A percentile compares a stretch with the other conserved stretches of the same genome.
Evolutionary conservation across 1,140 invertebrate species (phyloP).

Genomic region (Hormaphis cornu): DNA sequence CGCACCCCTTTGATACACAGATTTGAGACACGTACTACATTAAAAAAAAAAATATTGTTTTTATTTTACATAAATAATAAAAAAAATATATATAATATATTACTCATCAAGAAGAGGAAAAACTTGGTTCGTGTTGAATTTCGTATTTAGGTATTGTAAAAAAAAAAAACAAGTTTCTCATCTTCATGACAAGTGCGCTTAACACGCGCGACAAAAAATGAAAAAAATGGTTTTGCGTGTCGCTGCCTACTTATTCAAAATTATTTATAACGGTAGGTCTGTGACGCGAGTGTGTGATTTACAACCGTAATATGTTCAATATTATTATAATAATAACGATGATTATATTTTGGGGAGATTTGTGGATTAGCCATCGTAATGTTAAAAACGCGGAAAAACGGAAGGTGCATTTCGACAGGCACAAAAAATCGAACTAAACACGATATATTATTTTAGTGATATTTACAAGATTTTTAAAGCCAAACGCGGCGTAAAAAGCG

Average conservation of each 20-base stretch:
- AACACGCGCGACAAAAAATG: not conserved
- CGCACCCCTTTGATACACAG: too few relatives aligned
- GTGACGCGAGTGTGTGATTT: too few relatives aligned
- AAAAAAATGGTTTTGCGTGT: too few relatives aligned
- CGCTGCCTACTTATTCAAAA: too few relatives aligned
- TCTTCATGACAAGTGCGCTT: constrained; percentile 18
- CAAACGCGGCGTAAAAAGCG: too few relatives aligned
- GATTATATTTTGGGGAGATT: not conserved
- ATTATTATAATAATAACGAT: not conserved
- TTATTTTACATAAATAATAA: not conserved
- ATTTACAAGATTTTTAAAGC: too few relatives aligned
- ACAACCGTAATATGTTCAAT: not conserved
- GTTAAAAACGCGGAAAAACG: too few relatives aligned
- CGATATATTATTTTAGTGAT: too few relatives aligned
- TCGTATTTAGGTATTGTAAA: not conserved
- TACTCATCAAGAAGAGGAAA: constrained; percentile 32
- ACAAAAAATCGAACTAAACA: not conserved
- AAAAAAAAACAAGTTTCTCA: constrained; percentile 19
- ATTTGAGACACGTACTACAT: not conserved
- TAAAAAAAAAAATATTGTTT: not conserved
- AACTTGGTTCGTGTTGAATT: constrained; percentile 18
- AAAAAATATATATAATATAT: too few relatives aligned
- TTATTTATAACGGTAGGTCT: too few relatives aligned
- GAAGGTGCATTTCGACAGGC: constrained; percentile 2
- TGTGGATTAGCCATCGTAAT: not conserved